phyloP scores from a whole-genome alignment of 2,888 invertebrate species.

The Dendrolimus pini region DNA sequence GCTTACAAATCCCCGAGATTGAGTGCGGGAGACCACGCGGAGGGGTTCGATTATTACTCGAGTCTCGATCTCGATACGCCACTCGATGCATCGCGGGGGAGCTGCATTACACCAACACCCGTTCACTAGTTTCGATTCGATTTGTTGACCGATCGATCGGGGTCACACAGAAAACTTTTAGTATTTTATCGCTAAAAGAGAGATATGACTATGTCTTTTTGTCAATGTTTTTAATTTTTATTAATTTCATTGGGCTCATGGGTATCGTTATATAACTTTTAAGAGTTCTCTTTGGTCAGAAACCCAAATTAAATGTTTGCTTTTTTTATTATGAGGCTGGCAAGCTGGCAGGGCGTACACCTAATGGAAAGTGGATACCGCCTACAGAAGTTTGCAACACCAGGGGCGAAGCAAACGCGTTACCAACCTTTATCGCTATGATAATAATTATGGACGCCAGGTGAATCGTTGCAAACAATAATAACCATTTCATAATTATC shows the following conservation, averaged over 20 bases:
- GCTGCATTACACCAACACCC: constrained; percentile 47
- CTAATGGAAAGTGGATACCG: no score
- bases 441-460: no score
- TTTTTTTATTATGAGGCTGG: no score
- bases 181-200: not conserved
- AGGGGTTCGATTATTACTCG: constrained; percentile 65
- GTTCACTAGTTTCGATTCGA: constrained; percentile 32
- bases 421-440: no score
- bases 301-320: no score
- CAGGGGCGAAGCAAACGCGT: no score
- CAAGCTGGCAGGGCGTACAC: no score
- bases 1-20: constrained; percentile 62
- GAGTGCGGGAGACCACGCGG: constrained; percentile 56
- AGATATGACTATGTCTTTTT: not conserved
- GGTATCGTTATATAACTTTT: no score
- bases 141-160: constrained; percentile 34
- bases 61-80: constrained; percentile 59
- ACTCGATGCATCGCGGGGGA: constrained; percentile 61
- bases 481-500: no score
- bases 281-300: no score
- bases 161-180: not conserved
- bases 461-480: no score
- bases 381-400: no score
- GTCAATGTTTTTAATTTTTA: not conserved
- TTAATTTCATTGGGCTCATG: not conserved